phyloP scores from a whole-genome alignment of 2,113 vertebrate genomes.

The Grallaria varia region DNA sequence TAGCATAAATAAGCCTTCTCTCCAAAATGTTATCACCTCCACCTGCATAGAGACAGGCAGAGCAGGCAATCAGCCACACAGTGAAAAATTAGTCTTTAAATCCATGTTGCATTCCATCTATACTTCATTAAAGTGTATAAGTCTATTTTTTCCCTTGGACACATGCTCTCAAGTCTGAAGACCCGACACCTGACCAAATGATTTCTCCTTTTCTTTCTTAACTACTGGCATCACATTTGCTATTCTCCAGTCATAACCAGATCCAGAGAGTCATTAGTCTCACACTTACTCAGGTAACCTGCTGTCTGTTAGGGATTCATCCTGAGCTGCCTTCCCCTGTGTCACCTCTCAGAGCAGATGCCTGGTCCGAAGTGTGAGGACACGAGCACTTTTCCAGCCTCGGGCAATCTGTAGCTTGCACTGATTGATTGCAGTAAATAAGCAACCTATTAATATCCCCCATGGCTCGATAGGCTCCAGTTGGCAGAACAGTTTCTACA shows the following conservation, averaged over 20 bases:
- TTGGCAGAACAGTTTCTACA: background rate
- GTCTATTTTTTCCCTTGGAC: background rate
- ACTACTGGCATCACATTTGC: background rate
- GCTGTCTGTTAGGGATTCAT: background rate
- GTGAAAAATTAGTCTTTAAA: slow-evolving; percentile 22
- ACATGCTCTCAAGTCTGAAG: background rate
- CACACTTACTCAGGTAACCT: background rate
- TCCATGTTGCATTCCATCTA: background rate
- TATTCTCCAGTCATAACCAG: background rate
- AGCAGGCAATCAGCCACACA: slow-evolving; percentile 10
- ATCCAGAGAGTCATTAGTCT: background rate
- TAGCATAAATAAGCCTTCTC: slow-evolving; percentile 12
- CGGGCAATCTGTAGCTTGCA: background rate
- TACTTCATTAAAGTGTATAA: background rate
- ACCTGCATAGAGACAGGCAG: background rate
- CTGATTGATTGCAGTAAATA: slow-evolving; percentile 15
- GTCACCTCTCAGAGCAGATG: background rate
- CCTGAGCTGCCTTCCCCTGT: background rate
- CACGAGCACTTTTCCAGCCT: background rate
- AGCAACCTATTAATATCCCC: slow-evolving; percentile 8
- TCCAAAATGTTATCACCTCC: slow-evolving; percentile 7
- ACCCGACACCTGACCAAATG: background rate
- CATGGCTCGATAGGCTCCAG: background rate
- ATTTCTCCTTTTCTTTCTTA: background rate
- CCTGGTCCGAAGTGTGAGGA: background rate